Percentiles rank a stretch among this genome's conserved stretches.
phyloP scores from a whole-genome alignment of 2,888 invertebrate species.

The Lochmaea crataegi region DNA sequence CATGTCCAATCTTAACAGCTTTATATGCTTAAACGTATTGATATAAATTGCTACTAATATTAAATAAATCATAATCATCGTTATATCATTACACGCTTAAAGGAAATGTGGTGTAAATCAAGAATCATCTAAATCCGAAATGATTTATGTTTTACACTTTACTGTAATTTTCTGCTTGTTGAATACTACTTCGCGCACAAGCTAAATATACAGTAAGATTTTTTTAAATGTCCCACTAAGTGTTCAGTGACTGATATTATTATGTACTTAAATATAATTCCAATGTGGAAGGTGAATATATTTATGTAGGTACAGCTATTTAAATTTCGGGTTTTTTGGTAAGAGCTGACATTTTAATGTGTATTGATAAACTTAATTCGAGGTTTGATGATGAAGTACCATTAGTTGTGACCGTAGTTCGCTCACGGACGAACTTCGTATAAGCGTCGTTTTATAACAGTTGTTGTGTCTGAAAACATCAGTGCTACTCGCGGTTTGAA shows the following conservation, averaged over 20 bases:
- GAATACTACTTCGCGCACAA: conserved; percentile 17
- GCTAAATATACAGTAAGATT: too few species aligned
- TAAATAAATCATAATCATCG: conserved; percentile 19
- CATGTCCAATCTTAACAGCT: background rate
- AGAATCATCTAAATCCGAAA: conserved; percentile 29
- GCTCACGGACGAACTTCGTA: too few species aligned
- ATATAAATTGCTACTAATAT: conserved; percentile 15
- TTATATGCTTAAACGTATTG: background rate
- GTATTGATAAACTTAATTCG: too few species aligned
- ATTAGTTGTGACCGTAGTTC: too few species aligned
- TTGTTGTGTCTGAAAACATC: too few species aligned
- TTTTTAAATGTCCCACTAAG: conserved; percentile 11
- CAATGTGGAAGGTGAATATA: background rate
- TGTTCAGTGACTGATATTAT: conserved; percentile 19
- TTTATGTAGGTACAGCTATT: too few species aligned
- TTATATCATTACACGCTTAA: conserved; percentile 20
- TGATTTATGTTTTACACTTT: conserved; percentile 33
- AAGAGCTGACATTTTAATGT: too few species aligned
- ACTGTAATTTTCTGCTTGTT: conserved; percentile 37
- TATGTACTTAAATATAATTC: conserved; percentile 15
- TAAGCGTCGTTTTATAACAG: too few species aligned
- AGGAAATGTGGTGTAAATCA: conserved; percentile 27
- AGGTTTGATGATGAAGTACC: too few species aligned
- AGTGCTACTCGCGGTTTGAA: too few species aligned
- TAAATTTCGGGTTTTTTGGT: too few species aligned